Evolutionary conservation across 2,113 vertebrate genomes (phyloP), one percentile per base, ranked within the genome.

Genomic region (Podiceps cristatus): DNA sequence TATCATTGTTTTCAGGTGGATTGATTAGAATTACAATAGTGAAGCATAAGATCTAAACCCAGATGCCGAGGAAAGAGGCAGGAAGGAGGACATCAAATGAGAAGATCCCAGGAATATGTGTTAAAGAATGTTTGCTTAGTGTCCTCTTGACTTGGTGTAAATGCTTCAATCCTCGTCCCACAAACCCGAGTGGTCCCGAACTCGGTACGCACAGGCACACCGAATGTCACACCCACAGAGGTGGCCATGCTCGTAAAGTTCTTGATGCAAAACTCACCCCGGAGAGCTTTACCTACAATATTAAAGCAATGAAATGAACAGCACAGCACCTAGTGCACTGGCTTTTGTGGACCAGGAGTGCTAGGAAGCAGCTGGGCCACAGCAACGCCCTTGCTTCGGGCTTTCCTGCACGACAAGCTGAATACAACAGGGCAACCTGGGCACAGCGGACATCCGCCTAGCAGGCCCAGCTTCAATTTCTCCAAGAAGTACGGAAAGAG

Each of bases 191-290:
- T 0, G 2, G 44, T 44, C 33, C 60, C 66, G n/a, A 86, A 53
- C 45, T 56, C 23, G 0, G 4, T 5, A 56, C 0, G 0, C 31
- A 23, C 27, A 35, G 55, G 33, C 27, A 52, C 13, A 23, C 7
- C 0, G 0, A 74, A 29, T 3, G 7, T 55, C 76, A 33, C 22
- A 53, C 77, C n/a, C 22, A 4, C 33, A 49, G 47, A 79, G 9
- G 5, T 5, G 44, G 29, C 53, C 11, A 24, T 12, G 58, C 62
- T 37, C 33, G n/a, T 18, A 37, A 77, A 89, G 63, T 42, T 63
- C 56, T 18, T 35, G 22, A 50, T 35, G 40, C 20, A 80, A 69
- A 86, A 77, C 28, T 4, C 35, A 18, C 49, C 33, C 81, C 78
- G 18, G 7, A 84, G 69, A 84, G 29, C 44, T 64, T 63, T 52